Evolutionary conservation across 2,888 invertebrate species (phyloP), one percentile per base, ranked within the genome.

Genomic region (Nasonia oneida): DNA sequence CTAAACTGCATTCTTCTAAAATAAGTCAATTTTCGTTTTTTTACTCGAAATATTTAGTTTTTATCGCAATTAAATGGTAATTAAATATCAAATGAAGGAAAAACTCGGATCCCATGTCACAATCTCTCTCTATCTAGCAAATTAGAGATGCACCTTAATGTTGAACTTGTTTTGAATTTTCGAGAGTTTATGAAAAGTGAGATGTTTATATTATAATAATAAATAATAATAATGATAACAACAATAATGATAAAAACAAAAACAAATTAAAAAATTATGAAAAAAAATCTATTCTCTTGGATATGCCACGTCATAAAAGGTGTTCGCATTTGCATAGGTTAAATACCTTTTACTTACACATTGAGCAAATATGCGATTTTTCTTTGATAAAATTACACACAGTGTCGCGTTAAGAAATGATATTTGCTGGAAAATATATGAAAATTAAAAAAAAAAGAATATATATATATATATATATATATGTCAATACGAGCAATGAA

Each of bases 61-160:
- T 73, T 29, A n/a, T 47, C 42, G 10, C 47, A n/a, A 39, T 18
- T 29, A 29, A 73, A 50, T 50, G 15, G 4, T 53, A 73, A 73
- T 67, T 33, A 70, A 71, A 15, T 67, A 23, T 18, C 33, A 75
- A 64, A 50, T 39, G 42, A 71, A 67, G 57, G n/a, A 10, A 47
- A 73, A 74, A 50, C 50, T 83, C 71, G 73, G 76, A 83, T 39
- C 75, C 64, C 70, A 64, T 80, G 70, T 80, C 83, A 80, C 78
- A 82, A 42, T 80, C 80, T 81, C 85, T 85, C 83, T 87, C 53
- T 86, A 78, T 73, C 37, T 83, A 85, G 61, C 6, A n/a, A 83
- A 81, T n/a, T 81, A 83, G 15, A 3, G 42, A 71, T 80, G 61
- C 61, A 87, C 57, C 78, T 85, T 5, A 73, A 83, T 83, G 77